A percentile compares a stretch with the other conserved stretches of the same genome.
Conservation (phyloP, 2,797 vertebrate species). For the Alfaro cultratus region DNA sequence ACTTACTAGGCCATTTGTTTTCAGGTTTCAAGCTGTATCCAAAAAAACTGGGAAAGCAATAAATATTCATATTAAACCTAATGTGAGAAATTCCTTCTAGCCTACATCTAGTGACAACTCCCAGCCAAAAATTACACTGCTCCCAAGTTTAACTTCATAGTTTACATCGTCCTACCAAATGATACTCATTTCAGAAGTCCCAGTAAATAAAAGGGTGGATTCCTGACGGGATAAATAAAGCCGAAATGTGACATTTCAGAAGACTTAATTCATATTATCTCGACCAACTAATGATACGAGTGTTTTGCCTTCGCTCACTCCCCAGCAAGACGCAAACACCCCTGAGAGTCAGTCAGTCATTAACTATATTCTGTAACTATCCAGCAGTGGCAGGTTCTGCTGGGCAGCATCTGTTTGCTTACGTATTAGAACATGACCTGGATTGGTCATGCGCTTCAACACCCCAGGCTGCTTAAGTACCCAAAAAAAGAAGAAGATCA, state of each 20-base stretch:
- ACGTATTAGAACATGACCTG: conserved; percentile 67
- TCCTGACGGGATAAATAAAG: background rate
- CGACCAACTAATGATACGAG: background rate
- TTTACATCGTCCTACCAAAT: background rate
- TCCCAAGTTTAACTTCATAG: background rate
- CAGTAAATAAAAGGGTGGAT: conserved; percentile 1
- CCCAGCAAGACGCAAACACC: conserved; percentile 14
- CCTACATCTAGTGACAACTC: background rate
- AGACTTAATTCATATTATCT: conserved; percentile 10
- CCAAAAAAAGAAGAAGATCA: conserved; percentile 24
- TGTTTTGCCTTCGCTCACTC: conserved; percentile 10
- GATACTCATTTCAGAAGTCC: conserved; percentile 1
- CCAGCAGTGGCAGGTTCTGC: conserved; percentile 45
- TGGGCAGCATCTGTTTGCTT: conserved; percentile 62
- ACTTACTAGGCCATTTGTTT: background rate
- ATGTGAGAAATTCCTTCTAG: background rate
- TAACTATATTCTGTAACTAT: conserved; percentile 57
- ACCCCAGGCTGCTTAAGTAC: conserved; percentile 26
- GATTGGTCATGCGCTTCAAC: conserved; percentile 36
- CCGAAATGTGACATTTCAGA: background rate
- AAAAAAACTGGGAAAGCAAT: background rate
- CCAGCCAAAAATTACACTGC: background rate
- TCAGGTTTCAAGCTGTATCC: background rate
- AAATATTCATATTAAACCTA: background rate
- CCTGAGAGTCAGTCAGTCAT: conserved; percentile 59